A percentile compares a stretch with the other conserved stretches of the same genome.
Evolutionary conservation across 2,113 vertebrate genomes (phyloP).

Genomic region (Dasypus novemcinctus): DNA sequence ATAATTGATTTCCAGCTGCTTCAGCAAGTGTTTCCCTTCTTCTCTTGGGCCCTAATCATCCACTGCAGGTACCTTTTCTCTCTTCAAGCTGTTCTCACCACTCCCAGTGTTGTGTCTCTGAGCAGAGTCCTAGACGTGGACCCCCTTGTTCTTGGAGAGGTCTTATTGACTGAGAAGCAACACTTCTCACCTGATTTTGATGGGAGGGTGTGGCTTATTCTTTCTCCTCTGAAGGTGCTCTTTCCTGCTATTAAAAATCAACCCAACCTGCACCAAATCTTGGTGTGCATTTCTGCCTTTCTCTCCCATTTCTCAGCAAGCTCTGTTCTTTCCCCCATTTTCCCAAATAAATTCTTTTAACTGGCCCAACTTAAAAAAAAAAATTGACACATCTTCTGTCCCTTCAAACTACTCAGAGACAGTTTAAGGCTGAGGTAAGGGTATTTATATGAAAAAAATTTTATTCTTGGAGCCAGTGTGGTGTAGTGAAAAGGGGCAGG

Average conservation of each 20-base stretch:
- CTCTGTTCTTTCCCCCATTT: too few relatives aligned
- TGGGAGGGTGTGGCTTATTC: neutral
- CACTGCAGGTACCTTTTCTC: neutral
- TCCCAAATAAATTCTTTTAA: too few relatives aligned
- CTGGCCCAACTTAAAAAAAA: too few relatives aligned
- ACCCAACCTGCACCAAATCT: too few relatives aligned
- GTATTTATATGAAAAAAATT: neutral
- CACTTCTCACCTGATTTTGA: neutral
- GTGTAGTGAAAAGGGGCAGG: neutral
- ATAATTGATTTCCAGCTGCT: conserved; percentile 65
- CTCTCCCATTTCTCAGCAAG: too few relatives aligned
- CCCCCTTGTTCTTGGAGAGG: neutral
- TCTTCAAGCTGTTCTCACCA: neutral
- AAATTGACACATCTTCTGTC: neutral
- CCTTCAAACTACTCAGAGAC: neutral
- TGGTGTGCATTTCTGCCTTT: too few relatives aligned
- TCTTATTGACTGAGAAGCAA: neutral
- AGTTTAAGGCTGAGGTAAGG: conserved; percentile 19
- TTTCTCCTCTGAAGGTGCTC: neutral
- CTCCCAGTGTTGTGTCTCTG: neutral
- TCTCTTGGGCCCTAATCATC: conserved; percentile 11
- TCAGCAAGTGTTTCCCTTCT: conserved; percentile 39
- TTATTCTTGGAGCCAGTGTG: neutral
- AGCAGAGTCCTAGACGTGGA: neutral
- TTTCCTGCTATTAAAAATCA: neutral